phyloP scores from a whole-genome alignment of 2,888 invertebrate genomes.

The Sympetrum striolatum region DNA sequence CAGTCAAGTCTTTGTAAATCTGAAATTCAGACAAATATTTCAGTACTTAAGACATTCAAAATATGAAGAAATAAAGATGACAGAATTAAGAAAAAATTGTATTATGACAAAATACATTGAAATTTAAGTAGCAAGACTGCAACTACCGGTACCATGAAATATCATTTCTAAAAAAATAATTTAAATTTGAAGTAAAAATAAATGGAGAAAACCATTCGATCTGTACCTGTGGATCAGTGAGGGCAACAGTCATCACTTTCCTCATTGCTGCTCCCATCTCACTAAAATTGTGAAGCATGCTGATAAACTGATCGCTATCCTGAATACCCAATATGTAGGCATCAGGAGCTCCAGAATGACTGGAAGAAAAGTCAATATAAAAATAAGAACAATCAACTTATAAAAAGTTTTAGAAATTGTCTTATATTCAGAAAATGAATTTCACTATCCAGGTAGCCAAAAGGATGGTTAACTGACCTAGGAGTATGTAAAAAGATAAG shows the following conservation, averaged over 20 bases:
- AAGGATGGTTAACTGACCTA: no score
- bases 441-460: no score
- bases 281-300: constrained; percentile 91
- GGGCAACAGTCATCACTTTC: constrained; percentile 86
- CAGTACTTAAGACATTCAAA: constrained; percentile 36
- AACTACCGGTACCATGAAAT: no score
- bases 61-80: constrained; percentile 40
- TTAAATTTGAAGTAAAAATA: not conserved
- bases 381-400: no score
- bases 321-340: constrained; percentile 70
- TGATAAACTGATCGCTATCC: constrained; percentile 80
- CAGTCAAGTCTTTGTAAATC: constrained; percentile 74
- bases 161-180: not conserved
- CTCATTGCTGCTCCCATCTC: constrained; percentile 98
- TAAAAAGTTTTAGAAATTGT: no score
- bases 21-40: constrained; percentile 55
- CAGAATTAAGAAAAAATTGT: constrained; percentile 7
- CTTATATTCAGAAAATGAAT: no score
- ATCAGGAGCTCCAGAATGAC: constrained; percentile 62
- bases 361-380: constrained; percentile 49
- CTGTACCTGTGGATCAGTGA: constrained; percentile 82
- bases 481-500: no score
- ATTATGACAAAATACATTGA: no score
- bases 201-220: not conserved
- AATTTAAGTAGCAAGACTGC: no score